Base-by-base conservation (phyloP, 2,888 invertebrate species). In the Aporophyla nigra region DNA sequence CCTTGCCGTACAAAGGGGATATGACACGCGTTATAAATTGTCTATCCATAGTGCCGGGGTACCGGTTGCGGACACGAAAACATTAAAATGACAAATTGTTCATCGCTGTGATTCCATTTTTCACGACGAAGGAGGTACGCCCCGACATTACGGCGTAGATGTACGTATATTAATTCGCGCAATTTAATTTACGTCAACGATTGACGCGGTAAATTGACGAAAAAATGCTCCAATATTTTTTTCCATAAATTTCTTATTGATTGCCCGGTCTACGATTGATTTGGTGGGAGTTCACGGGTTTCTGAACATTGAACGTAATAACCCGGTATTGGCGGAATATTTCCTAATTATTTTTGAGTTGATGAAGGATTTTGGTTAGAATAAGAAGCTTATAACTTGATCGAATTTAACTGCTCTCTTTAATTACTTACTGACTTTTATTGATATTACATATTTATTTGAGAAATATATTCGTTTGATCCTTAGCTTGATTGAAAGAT, bases 71-170 rank as follows among this genome's bases (percentile, higher is more conserved):
- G 92, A 93, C 93, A 92, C 89, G 92, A 92, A 92, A 92, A 92
- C 94, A 94, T 95, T 94, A 94, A 94, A 95, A 95, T 95, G 94
- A 95, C 94, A 94, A 94, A 95, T 95, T 90, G 94, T 93, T 91
- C 90, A 91, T 92, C 90, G 92, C 93, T 91, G 90, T 91, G 91
- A 93, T 93, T 93, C 93, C 93, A 95, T 95, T 95, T 94, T 94
- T 95, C 94, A 94, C 88, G 82, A 83, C 87, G 91, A 92, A 93
- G 91, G 90, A 93, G 91, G 91, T 92, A 90, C 87, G 89, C 87
- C 86, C 86, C 76, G 74, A 82, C 87, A 87, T 89, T 87, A 89
- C 82, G 81, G 80, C 86, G 87, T 79, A 83, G 85, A 86, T 80
- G 82, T 88, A 82, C 86, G 88, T 90, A 88, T 91, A 92, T 92